These are phyloP conservation scores for Orthonyx spaldingii DNA, from an alignment of 2,113 vertebrate species.

Conservation along the genomic window DNA sequence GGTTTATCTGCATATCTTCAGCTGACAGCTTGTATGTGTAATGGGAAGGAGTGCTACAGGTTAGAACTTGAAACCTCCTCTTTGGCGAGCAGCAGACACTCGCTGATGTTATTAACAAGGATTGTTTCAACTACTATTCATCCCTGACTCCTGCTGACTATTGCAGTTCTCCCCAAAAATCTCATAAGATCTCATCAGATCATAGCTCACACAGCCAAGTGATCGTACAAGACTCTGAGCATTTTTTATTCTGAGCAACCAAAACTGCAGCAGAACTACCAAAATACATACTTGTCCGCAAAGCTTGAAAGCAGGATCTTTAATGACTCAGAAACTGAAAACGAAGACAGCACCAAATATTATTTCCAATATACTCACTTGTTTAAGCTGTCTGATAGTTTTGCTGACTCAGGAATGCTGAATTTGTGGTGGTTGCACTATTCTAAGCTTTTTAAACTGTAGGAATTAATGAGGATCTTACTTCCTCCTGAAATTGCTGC, in stretches of 20 bases:
- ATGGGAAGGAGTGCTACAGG: not conserved
- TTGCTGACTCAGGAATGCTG: not conserved
- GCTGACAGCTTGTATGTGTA: not conserved
- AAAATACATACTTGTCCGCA: not conserved
- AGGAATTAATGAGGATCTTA: not conserved
- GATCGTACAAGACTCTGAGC: not conserved
- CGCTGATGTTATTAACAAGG: not conserved
- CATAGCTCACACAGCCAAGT: not conserved
- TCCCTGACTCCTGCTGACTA: not conserved
- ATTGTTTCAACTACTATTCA: not conserved
- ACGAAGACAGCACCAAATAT: not conserved
- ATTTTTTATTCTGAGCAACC: not conserved
- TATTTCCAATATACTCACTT: not conserved
- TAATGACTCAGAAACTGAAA: not conserved
- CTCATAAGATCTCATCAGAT: not conserved
- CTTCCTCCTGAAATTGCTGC: not conserved
- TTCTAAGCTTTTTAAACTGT: not conserved
- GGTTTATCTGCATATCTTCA: not conserved
- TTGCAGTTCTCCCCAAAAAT: not conserved
- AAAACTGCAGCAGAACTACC: not conserved
- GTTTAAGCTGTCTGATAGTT: not conserved
- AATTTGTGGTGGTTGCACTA: not conserved
- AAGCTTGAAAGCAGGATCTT: not conserved
- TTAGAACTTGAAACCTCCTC: constrained; percentile 29
- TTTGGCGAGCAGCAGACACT: not conserved